Base-by-base conservation (phyloP, 1,140 invertebrate genomes). In the Sipha flava region DNA sequence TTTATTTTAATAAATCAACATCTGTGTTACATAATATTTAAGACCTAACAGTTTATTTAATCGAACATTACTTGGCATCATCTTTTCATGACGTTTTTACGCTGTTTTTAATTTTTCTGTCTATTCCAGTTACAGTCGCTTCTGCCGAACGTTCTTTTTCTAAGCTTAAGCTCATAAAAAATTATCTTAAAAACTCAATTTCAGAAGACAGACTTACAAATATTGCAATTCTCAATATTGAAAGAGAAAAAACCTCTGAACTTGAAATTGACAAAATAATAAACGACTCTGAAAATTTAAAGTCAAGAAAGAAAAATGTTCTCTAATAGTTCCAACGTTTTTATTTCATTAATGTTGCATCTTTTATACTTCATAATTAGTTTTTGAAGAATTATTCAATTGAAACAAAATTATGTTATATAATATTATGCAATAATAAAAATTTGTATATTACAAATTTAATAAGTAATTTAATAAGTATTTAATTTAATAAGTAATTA, bases 141-240 rank as follows among this genome's bases (percentile, higher is more conserved):
- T 77, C 37, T n/a, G 80, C 54, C 10, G 70, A 81, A 52, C 70
- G 68, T 40, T 77, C 70, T 12, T 81, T 81, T 79, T 81, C 80
- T 9, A 81, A 75, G 45, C 64, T 80, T 21, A 80, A 70, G 23
- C 37, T 80, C 0, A 80, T 80, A 7, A 80, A 73, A 68, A 80
- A 80, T 54, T 80, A 57, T 80, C 64, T 80, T 1, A 12, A 66
- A 16, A 73, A 45, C 10, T 47, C 66, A 4, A 80, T 37, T 21
- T 52, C 64, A 3, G 66, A 80, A 57, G 64, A 70, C 12, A 7
- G 64, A 10, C 21, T 62, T 16, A 72, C 16, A 3, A 37, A 34
- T 62, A 47, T 80, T 40, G 18, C 26, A 4, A 37, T 64, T 9
- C 34, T 64, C 4, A 64, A 37, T 37, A 64, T 64, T 37, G 59